phyloP scores from a whole-genome alignment of 92 coral and sea anemone species.

The Porites lobata region DNA sequence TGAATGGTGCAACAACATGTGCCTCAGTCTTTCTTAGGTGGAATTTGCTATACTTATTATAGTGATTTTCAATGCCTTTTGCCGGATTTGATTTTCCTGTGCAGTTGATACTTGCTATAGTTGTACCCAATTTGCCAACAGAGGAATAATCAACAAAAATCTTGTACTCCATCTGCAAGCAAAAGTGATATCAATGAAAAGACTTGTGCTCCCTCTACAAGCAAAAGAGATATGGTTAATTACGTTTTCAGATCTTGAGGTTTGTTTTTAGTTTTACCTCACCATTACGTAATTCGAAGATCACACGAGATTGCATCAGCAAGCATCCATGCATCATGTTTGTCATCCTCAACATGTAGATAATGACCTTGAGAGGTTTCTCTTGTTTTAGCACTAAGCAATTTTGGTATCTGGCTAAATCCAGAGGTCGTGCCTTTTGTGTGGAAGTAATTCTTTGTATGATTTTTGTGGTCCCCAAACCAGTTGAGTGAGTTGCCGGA shows the following conservation, averaged over 20 bases:
- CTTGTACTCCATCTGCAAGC: constrained; percentile 44
- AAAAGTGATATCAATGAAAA: too few species aligned
- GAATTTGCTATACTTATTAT: constrained; percentile 71
- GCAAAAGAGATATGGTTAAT: not conserved
- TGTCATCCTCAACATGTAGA: too few species aligned
- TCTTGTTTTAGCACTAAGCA: too few species aligned
- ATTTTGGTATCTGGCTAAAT: too few species aligned
- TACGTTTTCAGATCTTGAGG: not conserved
- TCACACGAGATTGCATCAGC: too few species aligned
- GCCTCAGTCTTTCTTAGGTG: constrained; percentile 63
- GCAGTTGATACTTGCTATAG: constrained; percentile 55
- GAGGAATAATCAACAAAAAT: constrained; percentile 62
- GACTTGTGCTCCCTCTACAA: not conserved
- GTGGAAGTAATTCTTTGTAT: too few species aligned
- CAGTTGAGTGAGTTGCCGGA: too few species aligned
- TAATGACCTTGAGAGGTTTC: too few species aligned
- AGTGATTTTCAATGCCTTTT: constrained; percentile 55
- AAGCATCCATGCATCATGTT: too few species aligned
- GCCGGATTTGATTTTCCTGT: constrained; percentile 59
- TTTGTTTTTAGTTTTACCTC: not conserved
- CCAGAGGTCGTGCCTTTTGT: too few species aligned
- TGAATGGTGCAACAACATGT: constrained; percentile 59
- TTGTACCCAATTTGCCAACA: constrained; percentile 62
- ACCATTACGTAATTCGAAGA: too few species aligned
- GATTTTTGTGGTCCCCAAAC: too few species aligned